Base-by-base conservation (phyloP, 1,140 invertebrate genomes). In the Dreissena polymorpha region DNA sequence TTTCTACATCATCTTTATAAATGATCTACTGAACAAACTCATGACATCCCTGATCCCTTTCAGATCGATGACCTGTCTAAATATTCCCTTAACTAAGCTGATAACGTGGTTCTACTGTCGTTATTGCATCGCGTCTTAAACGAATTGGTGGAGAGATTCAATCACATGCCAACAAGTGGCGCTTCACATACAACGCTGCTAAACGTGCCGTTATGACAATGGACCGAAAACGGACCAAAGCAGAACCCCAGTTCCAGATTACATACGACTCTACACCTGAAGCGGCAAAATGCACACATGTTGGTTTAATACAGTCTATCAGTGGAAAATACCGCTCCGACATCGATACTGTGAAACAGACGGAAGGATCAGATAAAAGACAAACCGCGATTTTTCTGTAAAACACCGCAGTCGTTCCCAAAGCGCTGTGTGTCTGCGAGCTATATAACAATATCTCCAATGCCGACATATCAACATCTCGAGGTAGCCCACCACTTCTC, bases 111-210 rank as follows among this genome's bases (percentile, higher is more conserved):
- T 6, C 27, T 69, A 3, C 67, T 69, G 29, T 69, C 16, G 16
- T 7, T 39, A 39, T 39, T 39, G 39, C 39, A 8, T 8, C 39
- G 39, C 2, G 67, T 5, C n/a, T 69, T 69, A 27, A 21, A 69
- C n/a, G 27, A 21, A 27, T 29, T 69, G 27, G 27, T 69, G 7
- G n/a, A 69, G 16, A 23, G 8, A 69, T 69, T 5, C 27, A 23
- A 5, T 25, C 7, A 18, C 16, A 69, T 69, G 67, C 67, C n/a
- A 69, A 69, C 18, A 69, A 69, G 29, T 69, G 67, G 67, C n/a
- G 21, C 16, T 69, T 23, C 27, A 23, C 18, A 16, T 69, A 69
- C 3, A 69, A 69, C 16, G 67, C 67, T 16, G n/a, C n/a, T 8
- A 27, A n/a, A 69, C 6, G n/a, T 69, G 1, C 6, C 23, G 8